Conservation (phyloP, 2,113 vertebrate genomes). For the Boulengeromyrus knoepffleri region DNA sequence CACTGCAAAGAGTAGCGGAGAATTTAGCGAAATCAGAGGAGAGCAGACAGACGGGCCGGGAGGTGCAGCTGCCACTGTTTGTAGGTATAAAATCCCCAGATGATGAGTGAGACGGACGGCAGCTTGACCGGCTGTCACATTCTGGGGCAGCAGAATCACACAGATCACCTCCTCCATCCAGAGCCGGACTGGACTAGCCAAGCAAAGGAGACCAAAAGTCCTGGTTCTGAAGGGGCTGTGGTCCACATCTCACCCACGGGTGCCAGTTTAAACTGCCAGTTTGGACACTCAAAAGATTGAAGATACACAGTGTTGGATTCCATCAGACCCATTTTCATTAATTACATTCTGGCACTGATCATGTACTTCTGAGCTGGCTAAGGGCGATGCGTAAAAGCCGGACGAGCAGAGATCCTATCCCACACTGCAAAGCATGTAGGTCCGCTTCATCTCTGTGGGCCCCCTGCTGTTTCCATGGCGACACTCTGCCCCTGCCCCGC, state of each 20-base stretch:
- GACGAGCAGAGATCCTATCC: background rate
- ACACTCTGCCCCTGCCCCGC: background rate
- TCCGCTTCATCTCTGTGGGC: background rate
- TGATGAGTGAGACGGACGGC: background rate
- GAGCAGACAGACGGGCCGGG: conserved; percentile 19
- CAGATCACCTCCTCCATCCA: background rate
- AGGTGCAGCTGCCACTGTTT: background rate
- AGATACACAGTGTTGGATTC: background rate
- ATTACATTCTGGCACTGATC: background rate
- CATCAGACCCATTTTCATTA: background rate
- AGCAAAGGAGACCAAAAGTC: background rate
- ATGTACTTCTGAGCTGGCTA: background rate
- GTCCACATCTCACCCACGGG: background rate
- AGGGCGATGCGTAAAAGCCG: too few relatives aligned
- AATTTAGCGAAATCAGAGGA: conserved; percentile 48
- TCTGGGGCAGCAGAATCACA: conserved; percentile 21
- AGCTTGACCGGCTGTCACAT: conserved; percentile 22
- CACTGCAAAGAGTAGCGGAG: conserved; percentile 29
- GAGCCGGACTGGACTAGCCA: background rate
- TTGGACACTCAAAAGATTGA: background rate
- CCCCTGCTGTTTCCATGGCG: background rate
- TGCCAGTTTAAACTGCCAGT: background rate
- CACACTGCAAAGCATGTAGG: background rate
- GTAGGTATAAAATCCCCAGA: background rate
- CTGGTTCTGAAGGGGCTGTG: background rate